A percentile compares a stretch with the other conserved stretches of the same genome.
Evolutionary conservation across 2,113 vertebrate species (phyloP).

Genomic region (Trachemys scripta): DNA sequence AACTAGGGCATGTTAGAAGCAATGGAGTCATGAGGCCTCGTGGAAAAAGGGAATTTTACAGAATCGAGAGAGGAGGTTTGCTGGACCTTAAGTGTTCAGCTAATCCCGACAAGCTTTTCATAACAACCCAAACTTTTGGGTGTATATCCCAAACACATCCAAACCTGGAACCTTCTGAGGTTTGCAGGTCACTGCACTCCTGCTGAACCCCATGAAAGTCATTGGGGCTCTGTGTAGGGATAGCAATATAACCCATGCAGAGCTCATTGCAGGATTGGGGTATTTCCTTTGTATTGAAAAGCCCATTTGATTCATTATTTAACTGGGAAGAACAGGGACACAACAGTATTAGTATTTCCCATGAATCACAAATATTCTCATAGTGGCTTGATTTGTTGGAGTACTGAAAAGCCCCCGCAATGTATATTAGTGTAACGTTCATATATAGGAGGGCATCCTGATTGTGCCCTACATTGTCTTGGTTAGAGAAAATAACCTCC

Average conservation of each 20-base stretch:
- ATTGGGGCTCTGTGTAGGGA: background rate
- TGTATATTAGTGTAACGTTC: slow-evolving; percentile 6
- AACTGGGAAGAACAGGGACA: background rate
- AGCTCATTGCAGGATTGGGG: background rate
- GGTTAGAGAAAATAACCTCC: slow-evolving; percentile 31
- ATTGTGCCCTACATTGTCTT: background rate
- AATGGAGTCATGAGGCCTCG: accelerated
- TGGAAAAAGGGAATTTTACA: background rate
- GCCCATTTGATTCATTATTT: background rate
- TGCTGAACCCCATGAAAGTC: background rate
- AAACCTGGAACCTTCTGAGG: background rate
- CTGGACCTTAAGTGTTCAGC: background rate
- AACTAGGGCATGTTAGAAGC: background rate
- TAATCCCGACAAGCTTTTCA: background rate
- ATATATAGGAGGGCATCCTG: background rate
- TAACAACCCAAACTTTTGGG: background rate
- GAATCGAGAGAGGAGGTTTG: background rate
- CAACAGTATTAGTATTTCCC: background rate
- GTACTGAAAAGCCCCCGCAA: accelerated
- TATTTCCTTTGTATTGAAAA: background rate
- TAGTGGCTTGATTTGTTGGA: background rate
- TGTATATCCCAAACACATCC: background rate
- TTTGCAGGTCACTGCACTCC: background rate
- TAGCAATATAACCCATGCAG: background rate
- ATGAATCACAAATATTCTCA: background rate